Base-by-base conservation (phyloP, 2,113 vertebrate species). In the Meleagris gallopavo region DNA sequence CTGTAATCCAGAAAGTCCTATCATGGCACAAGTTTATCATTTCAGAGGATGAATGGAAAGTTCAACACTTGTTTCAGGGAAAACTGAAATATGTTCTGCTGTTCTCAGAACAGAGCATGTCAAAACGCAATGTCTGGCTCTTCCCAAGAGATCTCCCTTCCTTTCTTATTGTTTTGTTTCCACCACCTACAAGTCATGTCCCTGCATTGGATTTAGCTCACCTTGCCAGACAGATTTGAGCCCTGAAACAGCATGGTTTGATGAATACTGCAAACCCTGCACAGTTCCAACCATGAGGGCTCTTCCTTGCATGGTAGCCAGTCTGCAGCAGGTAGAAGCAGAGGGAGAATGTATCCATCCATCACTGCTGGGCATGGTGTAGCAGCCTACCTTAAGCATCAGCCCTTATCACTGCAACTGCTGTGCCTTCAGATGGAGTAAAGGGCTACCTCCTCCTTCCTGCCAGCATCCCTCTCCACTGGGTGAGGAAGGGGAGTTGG, bases 311-410 rank as follows among this genome's bases (percentile, higher is more conserved):
- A 16, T 22, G 67, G 46, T n/a, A 9, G 30, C 7, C 14, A 13
- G 20, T 8, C 36, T 40, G n/a, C 30, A 71, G 19, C 25, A 36
- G 13, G 2, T 8, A 34, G 0, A 2, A 13, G n/a, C 30, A 75
- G 50, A 64, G 24, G 4, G 27, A 52, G 6, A 29, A 78, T 5
- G 3, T 25, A 17, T 32, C 43, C 9, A 11, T 90, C 30, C 27
- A 10, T 55, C 3, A 0, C 40, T 0, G 0, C 24, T 19, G 45
- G n/a, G 40, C 48, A 45, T 16, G 21, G 3, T 2, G 1, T 0
- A 1, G 16, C 36, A 66, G 3, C 45, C 61, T 5, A 9, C 32
- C 48, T 32, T 9, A 61, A 78, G n/a, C 76, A 41, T 45, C 76
- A 55, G 61, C 55, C 61, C 32, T 62, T 57, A 38, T 46, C 91